These are phyloP conservation scores for Lordiphosa stackelbergi DNA, from an alignment of 1,140 invertebrate species.

Conservation along the genomic window DNA sequence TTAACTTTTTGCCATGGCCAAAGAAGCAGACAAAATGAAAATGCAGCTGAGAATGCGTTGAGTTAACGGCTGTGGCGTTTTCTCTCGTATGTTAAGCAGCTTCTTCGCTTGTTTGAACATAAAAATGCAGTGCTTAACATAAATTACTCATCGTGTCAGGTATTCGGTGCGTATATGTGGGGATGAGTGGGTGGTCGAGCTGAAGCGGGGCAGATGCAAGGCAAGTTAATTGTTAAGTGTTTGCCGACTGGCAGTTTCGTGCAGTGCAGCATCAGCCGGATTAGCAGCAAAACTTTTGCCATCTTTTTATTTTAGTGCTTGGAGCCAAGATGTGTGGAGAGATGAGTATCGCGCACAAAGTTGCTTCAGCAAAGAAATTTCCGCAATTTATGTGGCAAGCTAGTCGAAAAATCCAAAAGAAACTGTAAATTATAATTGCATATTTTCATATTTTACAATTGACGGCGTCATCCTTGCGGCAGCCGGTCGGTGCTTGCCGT, in stretches of 20 bases:
- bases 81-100: slow-evolving; percentile 61
- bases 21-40: slow-evolving; percentile 44
- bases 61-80: slow-evolving; percentile 17
- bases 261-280: slow-evolving; percentile 39
- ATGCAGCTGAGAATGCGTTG: slow-evolving; percentile 41
- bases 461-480: slow-evolving; percentile 50
- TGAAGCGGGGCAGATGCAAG: slow-evolving; percentile 40
- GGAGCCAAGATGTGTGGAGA: slow-evolving; percentile 15
- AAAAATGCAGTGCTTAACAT: slow-evolving; percentile 72
- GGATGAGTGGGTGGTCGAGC: slow-evolving; percentile 2
- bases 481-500: slow-evolving; percentile 15
- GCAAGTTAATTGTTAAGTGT: slow-evolving; percentile 73
- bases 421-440: slow-evolving; percentile 75
- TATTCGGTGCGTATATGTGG: slow-evolving; percentile 12
- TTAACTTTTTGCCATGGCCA: slow-evolving; percentile 68
- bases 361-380: slow-evolving; percentile 48
- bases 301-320: slow-evolving; percentile 31
- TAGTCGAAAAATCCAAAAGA: slow-evolving; percentile 22
- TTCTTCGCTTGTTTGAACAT: slow-evolving; percentile 73
- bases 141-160: slow-evolving; percentile 69
- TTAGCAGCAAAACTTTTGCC: slow-evolving; percentile 67
- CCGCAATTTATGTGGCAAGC: slow-evolving; percentile 58
- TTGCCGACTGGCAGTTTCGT: slow-evolving; percentile 49
- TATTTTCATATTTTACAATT: slow-evolving; percentile 75
- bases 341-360: slow-evolving; percentile 43